Conservation (phyloP, 2,113 vertebrate genomes). For the Microtus montanus region DNA sequence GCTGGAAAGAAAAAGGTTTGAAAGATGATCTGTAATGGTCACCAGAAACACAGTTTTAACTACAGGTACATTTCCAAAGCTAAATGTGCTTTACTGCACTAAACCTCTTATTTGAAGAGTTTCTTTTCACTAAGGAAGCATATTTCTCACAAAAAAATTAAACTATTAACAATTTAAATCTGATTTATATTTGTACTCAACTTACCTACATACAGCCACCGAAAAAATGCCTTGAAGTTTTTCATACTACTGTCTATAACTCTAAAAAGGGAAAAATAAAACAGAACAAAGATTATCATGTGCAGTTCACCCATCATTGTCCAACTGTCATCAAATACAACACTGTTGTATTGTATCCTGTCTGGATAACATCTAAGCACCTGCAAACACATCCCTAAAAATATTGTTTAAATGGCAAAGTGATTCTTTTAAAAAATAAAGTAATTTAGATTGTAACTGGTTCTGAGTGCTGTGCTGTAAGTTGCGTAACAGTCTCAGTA, state of each 20-base stretch:
- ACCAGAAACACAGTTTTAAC: neutral
- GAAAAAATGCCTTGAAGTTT: slow-evolving; percentile 99
- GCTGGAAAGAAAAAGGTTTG: slow-evolving; percentile 84
- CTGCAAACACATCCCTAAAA: slow-evolving; percentile 51
- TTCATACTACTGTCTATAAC: slow-evolving; percentile 99
- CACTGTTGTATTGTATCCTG: neutral
- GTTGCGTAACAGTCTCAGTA: slow-evolving; percentile 8
- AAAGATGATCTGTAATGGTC: slow-evolving; percentile 27
- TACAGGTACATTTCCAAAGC: slow-evolving; percentile 30
- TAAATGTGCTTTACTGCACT: neutral
- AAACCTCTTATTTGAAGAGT: slow-evolving; percentile 30
- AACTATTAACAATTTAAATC: slow-evolving; percentile 1
- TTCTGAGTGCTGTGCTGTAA: slow-evolving; percentile 26
- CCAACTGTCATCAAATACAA: neutral
- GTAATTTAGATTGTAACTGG: slow-evolving; percentile 34
- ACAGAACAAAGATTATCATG: slow-evolving; percentile 7
- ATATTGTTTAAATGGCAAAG: slow-evolving; percentile 47
- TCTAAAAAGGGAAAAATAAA: slow-evolving; percentile 82
- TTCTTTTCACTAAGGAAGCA: slow-evolving; percentile 29
- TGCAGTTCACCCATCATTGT: neutral
- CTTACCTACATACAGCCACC: slow-evolving; percentile 99
- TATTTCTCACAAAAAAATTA: neutral
- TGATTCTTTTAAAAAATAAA: slow-evolving; percentile 50
- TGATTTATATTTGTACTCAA: slow-evolving; percentile 45
- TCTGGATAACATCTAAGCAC: slow-evolving; percentile 18